Percentiles rank a stretch among this genome's conserved stretches.
These are phyloP conservation scores for Sialis fuliginosa DNA, from an alignment of 2,888 invertebrate species.

Conservation along the genomic window DNA sequence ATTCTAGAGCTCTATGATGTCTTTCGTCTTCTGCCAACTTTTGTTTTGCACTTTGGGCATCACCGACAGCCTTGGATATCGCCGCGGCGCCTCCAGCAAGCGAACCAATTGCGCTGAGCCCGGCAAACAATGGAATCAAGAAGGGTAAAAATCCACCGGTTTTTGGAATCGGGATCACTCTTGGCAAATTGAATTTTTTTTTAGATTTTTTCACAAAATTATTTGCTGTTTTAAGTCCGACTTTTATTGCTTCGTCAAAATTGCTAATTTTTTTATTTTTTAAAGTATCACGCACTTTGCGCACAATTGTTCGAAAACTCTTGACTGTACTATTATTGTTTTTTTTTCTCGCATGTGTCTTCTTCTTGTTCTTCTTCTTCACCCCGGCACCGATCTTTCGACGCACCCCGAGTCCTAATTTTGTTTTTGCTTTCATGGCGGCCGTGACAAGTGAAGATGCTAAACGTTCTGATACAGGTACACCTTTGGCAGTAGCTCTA, in stretches of 20 bases:
- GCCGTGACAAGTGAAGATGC: background rate
- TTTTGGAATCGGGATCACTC: slow-evolving; percentile 10
- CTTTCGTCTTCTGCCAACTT: slow-evolving; percentile 12
- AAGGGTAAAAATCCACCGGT: slow-evolving; percentile 13
- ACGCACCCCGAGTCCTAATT: background rate
- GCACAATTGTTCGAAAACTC: too few relatives aligned
- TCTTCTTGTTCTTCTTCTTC: background rate
- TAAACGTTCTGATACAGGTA: background rate
- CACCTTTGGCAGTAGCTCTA: background rate
- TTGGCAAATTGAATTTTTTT: slow-evolving; percentile 4
- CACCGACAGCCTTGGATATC: slow-evolving; percentile 13
- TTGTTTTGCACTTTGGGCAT: slow-evolving; percentile 11
- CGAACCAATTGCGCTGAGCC: slow-evolving; percentile 12
- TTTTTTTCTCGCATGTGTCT: too few relatives aligned
- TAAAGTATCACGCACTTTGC: too few relatives aligned
- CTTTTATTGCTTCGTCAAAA: background rate
- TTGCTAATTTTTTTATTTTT: too few relatives aligned
- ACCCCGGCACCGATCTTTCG: background rate
- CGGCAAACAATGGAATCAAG: slow-evolving; percentile 14
- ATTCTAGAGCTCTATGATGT: slow-evolving; percentile 15
- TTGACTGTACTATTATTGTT: too few relatives aligned
- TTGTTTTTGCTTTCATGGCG: background rate
- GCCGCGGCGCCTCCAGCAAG: slow-evolving; percentile 12
- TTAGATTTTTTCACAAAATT: background rate
- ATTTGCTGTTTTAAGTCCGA: background rate